phyloP scores from a whole-genome alignment of 2,113 vertebrate species.

The Canis aureus region DNA sequence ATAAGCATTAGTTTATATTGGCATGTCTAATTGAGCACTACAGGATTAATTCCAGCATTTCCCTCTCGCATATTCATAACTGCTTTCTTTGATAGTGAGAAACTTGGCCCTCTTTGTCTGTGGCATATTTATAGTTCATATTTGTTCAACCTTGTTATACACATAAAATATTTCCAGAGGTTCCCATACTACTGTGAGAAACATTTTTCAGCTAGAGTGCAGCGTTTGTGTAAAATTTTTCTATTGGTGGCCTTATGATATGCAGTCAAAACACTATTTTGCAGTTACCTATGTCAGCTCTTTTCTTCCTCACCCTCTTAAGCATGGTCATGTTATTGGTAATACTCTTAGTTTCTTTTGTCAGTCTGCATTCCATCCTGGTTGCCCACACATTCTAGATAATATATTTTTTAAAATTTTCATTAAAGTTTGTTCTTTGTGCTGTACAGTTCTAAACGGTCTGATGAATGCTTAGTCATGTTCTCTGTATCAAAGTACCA shows the following conservation, averaged over 20 bases:
- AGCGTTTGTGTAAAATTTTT: not conserved
- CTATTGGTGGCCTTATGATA: not conserved
- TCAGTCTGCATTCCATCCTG: not conserved
- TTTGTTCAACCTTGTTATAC: not conserved
- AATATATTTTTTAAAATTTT: not conserved
- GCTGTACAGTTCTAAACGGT: not conserved
- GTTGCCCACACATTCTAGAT: not conserved
- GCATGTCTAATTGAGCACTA: not conserved
- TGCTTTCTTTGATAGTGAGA: not conserved
- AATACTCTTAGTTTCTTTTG: not conserved
- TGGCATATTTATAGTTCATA: not conserved
- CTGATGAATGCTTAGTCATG: not conserved
- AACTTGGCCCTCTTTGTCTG: not conserved
- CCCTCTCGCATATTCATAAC: not conserved
- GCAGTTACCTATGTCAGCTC: not conserved
- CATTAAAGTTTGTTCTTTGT: not conserved
- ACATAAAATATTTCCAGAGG: not conserved
- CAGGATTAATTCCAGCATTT: not conserved
- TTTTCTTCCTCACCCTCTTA: not conserved
- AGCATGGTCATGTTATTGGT: not conserved
- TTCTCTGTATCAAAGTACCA: no score
- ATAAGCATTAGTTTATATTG: not conserved
- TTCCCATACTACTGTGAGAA: not conserved
- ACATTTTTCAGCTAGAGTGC: not conserved
- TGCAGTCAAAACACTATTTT: not conserved